Base-by-base conservation (phyloP, 2,113 vertebrate genomes). In the Rhombomys opimus region DNA sequence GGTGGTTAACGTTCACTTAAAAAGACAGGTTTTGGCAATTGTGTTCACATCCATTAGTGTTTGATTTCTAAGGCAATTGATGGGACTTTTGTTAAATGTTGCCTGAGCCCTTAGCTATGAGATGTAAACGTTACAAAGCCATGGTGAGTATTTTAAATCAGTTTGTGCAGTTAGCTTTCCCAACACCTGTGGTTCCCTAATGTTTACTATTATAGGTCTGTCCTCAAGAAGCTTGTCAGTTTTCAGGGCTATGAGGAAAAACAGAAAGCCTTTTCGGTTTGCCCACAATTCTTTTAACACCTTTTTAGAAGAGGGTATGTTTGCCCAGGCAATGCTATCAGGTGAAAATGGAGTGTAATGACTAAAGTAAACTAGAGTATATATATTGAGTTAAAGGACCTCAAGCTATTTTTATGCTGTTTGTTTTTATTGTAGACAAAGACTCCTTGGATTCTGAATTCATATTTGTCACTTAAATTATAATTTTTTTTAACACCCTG, bases 161-260 rank as follows among this genome's bases (percentile, higher is more conserved):
- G 98, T 98, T 98, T 99, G 98, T 98, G 98, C 97, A 93, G 98
- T 99, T 98, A 99, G 99, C 99, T 99, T 99, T 99, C 99, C 96
- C 99, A 99, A 97, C 95, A 98, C 99, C 98, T 98, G 98, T 98
- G 98, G 98, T 99, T 98, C 98, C 98, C 98, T 98, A 98, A 97
- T 98, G 98, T 98, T 98, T 98, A 99, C 22, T 35, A 18, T 80
- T 11, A 57, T 35, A 5, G 77, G 54, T n/a, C 4, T 22, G 17
- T 81, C 98, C 98, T 98, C 98, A 98, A 98, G 97, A 46, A 15
- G 75, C 25, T 1, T 25, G 75, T 27, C 23, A 76, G 22, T 13
- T 46, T 76, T 76, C 75, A 76, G 41, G 75, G 38, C 35, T 73
- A 38, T 73, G 35, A 38, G 70, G 70, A 38, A 22, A 73, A 38